A percentile compares a stretch with the other conserved stretches of the same genome.
These are phyloP conservation scores for Anabas testudineus DNA, from an alignment of 2,797 vertebrate species.

Conservation along the genomic window DNA sequence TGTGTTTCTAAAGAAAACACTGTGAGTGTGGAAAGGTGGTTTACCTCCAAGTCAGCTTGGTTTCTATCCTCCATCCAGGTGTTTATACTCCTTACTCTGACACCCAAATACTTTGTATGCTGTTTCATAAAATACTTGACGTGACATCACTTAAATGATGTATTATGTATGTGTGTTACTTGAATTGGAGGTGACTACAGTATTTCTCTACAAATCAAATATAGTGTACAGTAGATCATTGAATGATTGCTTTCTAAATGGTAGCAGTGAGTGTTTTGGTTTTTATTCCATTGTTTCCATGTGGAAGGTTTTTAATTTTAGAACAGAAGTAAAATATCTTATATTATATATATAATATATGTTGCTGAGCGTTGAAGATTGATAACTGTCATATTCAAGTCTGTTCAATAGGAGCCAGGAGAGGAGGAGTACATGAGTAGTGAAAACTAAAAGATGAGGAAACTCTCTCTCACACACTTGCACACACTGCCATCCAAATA, in stretches of 20 bases:
- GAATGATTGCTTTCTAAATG: neutral
- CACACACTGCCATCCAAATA: too few species aligned
- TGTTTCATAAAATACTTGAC: conserved; percentile 9
- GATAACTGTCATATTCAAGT: too few species aligned
- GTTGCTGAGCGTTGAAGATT: too few species aligned
- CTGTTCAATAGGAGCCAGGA: too few species aligned
- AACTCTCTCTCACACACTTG: too few species aligned
- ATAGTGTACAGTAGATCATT: neutral
- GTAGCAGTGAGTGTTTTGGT: neutral
- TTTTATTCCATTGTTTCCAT: neutral
- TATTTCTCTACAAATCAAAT: too few species aligned
- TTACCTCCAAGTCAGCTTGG: conserved; percentile 41
- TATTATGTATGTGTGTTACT: too few species aligned
- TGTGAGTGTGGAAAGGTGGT: conserved; percentile 59
- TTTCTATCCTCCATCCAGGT: conserved; percentile 39
- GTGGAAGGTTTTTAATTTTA: neutral
- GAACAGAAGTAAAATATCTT: too few species aligned
- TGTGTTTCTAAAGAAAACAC: conserved; percentile 50
- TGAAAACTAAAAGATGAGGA: too few species aligned
- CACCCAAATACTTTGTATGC: conserved; percentile 12
- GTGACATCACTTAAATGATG: neutral
- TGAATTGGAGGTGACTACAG: too few species aligned
- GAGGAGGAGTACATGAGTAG: too few species aligned
- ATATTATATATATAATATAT: too few species aligned
- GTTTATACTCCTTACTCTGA: conserved; percentile 20